phyloP scores from a whole-genome alignment of 2,113 vertebrate species.

The Psephotus haematonotus region DNA sequence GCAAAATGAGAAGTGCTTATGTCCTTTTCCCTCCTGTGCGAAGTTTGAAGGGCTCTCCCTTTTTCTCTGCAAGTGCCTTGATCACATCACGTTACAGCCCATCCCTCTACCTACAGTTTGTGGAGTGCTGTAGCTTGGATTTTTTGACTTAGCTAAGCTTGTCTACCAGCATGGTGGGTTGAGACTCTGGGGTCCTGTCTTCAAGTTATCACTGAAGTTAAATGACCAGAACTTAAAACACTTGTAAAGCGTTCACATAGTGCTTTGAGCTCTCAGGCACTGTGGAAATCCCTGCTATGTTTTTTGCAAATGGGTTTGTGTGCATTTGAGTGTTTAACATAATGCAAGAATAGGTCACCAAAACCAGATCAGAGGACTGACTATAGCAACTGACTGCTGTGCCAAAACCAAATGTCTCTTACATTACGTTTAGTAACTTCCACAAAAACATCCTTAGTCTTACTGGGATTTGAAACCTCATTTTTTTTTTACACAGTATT shows the following conservation, averaged over 20 bases:
- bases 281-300: not conserved
- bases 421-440: not conserved
- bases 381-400: not conserved
- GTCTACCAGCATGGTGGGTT: not conserved
- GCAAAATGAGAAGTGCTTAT: not conserved
- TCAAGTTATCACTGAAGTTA: not conserved
- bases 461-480: not conserved
- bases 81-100: not conserved
- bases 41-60: not conserved
- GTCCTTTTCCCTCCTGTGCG: not conserved
- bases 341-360: not conserved
- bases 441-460: not conserved
- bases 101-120: not conserved
- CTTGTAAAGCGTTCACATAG: not conserved
- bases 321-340: not conserved
- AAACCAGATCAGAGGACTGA: not conserved
- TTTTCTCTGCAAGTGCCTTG: not conserved
- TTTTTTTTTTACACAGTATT: not conserved
- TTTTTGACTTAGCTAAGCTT: not conserved
- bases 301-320: not conserved
- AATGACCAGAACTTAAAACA: not conserved
- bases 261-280: not conserved
- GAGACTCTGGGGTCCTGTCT: not conserved
- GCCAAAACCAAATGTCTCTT: not conserved
- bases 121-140: not conserved